Evolutionary conservation across 1,140 invertebrate species (phyloP), one percentile per base, ranked within the genome.

Genomic region (Hycleus phaleratus): DNA sequence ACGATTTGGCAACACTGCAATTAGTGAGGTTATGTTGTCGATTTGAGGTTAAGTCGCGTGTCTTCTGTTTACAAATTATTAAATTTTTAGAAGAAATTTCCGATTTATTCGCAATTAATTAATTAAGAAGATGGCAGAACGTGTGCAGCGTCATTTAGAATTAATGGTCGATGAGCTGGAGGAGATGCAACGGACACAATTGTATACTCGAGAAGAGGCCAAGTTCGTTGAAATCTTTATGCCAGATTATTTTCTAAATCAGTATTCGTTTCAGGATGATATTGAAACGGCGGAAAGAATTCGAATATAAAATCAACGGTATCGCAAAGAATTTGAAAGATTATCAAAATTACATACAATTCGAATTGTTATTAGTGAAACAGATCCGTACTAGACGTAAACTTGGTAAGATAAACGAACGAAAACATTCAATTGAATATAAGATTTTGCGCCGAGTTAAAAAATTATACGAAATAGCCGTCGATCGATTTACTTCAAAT

Each of bases 281-380:
- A 42, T 39, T 63, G 9, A 59, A 58, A 46, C 59, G 49, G 38
- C 58, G 67, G 42, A 63, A 55, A 53, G 38, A 63, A 38, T 65
- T 65, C 32, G 65, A 68, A 51, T 57, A 60, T 39, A 67, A 67
- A 57, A 63, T 68, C 9, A 60, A 65, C 51, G 62, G 59, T 10
- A 40, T 61, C 5, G 48, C 57, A n/a, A 68, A 64, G 51, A 62
- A 61, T 49, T 12, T 67, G 9, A 26, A 66, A 39, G 61, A 63
- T 50, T 69, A 61, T 43, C 59, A 55, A 7, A 58, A 62, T 26
- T 65, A 65, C 10, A 69, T 68, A 49, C 38, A 60, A 8, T 64
- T 66, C 32, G 68, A 69, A 53, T 58, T 56, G 46, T 12, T 38
- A 9, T 40, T 69, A 43, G 39, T 69, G 10, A 60, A 60, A 49